Evolutionary conservation across 2,888 invertebrate species (phyloP).

Genomic region (Dilophus febrilis): DNA sequence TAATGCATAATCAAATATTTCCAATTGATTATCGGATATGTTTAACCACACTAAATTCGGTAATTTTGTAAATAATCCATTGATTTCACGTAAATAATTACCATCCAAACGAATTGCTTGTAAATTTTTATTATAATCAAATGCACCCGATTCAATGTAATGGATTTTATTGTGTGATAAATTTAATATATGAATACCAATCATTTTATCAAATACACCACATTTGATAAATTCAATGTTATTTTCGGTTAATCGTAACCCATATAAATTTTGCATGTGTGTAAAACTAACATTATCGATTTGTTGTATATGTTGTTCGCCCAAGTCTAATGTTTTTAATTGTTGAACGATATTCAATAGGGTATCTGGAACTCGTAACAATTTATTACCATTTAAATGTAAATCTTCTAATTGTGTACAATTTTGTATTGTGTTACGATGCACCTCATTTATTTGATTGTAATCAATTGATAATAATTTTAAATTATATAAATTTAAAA

Average conservation of each 20-base stretch:
- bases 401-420: constrained; percentile 78
- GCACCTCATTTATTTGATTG: constrained; percentile 64
- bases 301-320: constrained; percentile 71
- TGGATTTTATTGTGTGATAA: constrained; percentile 71
- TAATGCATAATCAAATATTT: constrained; percentile 76
- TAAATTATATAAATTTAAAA: constrained; percentile 73
- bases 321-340: constrained; percentile 73
- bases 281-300: constrained; percentile 69
- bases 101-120: constrained; percentile 80
- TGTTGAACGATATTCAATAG: constrained; percentile 31
- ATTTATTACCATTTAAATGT: constrained; percentile 73
- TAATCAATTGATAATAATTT: constrained; percentile 70
- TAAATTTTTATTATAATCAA: constrained; percentile 57
- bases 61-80: constrained; percentile 66
- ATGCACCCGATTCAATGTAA: constrained; percentile 60
- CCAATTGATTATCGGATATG: constrained; percentile 77
- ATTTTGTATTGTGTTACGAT: constrained; percentile 72
- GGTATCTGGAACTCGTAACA: constrained; percentile 69
- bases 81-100: constrained; percentile 66
- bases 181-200: constrained; percentile 69
- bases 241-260: constrained; percentile 78
- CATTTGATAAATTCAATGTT: constrained; percentile 63
- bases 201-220: constrained; percentile 60
- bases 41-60: constrained; percentile 76
- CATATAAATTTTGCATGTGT: constrained; percentile 71